Conservation (phyloP, 2,888 invertebrate genomes). For the Calameuta pallipes region DNA sequence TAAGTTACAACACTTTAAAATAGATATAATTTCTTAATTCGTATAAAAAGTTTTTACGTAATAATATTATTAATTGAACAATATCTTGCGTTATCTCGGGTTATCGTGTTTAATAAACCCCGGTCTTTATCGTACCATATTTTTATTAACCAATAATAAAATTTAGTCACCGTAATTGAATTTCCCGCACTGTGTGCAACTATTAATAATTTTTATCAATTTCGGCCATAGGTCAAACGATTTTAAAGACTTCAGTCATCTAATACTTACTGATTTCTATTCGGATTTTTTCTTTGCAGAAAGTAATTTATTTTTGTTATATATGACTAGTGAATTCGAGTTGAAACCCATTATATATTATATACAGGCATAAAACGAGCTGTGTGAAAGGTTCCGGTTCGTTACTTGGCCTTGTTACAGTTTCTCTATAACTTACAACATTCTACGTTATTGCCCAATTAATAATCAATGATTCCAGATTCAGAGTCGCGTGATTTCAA, state of each 20-base stretch:
- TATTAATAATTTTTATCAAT: neutral
- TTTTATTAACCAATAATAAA: neutral
- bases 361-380: neutral
- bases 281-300: neutral
- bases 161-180: neutral
- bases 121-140: neutral
- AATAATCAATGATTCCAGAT: constrained; percentile 5
- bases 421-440: constrained; percentile 15
- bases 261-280: no score
- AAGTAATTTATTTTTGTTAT: neutral
- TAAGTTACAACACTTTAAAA: neutral
- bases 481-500: neutral
- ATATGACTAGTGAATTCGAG: neutral
- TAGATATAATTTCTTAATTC: neutral
- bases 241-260: neutral
- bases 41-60: neutral
- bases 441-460: constrained; percentile 18
- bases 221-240: neutral
- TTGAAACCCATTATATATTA: neutral
- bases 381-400: constrained; percentile 4
- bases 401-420: constrained; percentile 26
- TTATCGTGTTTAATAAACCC: neutral
- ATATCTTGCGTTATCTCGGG: neutral
- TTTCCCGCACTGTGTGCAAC: neutral
- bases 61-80: neutral